Conservation (phyloP, 2,797 vertebrate genomes). For the Lagocephalus sceleratus region DNA sequence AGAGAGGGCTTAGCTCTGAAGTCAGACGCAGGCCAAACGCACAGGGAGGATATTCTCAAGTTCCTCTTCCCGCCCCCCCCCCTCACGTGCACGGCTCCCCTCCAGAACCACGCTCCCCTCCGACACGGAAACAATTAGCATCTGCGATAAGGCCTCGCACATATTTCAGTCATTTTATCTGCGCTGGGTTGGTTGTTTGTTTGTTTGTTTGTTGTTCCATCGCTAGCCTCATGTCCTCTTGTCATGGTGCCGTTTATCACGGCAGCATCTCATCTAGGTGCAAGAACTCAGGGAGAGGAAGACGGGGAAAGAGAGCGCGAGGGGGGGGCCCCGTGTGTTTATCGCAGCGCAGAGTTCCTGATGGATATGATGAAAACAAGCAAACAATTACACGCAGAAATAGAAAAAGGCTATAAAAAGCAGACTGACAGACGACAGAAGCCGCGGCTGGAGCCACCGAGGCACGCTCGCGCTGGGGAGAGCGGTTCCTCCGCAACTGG, state of each 20-base stretch:
- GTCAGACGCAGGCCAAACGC: constrained; percentile 67
- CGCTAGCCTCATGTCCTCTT: constrained; percentile 57
- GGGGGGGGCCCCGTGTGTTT: constrained; percentile 75
- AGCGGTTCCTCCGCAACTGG: constrained; percentile 8
- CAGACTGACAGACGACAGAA: constrained; percentile 66
- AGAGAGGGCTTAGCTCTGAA: constrained; percentile 69
- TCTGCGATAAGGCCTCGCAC: constrained; percentile 73
- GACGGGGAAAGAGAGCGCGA: constrained; percentile 55
- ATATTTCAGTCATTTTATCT: constrained; percentile 76
- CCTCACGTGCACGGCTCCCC: constrained; percentile 42
- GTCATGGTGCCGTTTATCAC: constrained; percentile 68
- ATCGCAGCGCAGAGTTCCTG: constrained; percentile 73
- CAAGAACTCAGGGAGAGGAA: constrained; percentile 44
- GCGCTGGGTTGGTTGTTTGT: constrained; percentile 62
- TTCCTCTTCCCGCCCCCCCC: constrained; percentile 61
- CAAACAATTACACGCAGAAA: constrained; percentile 73
- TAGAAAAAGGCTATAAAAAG: constrained; percentile 55
- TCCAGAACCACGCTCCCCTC: constrained; percentile 30
- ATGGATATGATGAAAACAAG: constrained; percentile 69
- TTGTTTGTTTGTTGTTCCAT: constrained; percentile 68
- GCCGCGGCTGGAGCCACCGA: constrained; percentile 18
- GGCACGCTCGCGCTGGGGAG: constrained; percentile 26
- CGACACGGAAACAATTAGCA: constrained; percentile 73
- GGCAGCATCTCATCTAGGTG: constrained; percentile 66
- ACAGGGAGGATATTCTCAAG: constrained; percentile 74